Conservation (phyloP, 2,888 invertebrate species). For the Drosophila kanekoi region DNA sequence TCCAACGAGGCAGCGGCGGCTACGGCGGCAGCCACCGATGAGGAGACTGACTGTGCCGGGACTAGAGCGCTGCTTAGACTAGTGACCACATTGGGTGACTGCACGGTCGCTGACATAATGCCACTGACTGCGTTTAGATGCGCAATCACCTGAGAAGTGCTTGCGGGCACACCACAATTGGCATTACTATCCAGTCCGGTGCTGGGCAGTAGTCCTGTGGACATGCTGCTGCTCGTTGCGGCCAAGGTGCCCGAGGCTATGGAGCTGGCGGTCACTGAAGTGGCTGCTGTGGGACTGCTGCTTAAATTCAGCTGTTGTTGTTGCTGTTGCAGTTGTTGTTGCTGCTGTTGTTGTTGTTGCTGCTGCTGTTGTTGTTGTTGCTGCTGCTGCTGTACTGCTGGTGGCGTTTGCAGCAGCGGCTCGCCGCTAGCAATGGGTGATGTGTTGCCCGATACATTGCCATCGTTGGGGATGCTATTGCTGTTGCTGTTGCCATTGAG, state of each 20-base stretch:
- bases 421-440: slow-evolving; percentile 74
- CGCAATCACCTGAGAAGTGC: slow-evolving; percentile 83
- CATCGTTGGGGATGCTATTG: slow-evolving; percentile 55
- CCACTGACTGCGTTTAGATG: slow-evolving; percentile 83
- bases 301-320: slow-evolving; percentile 57
- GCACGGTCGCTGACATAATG: slow-evolving; percentile 82
- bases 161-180: slow-evolving; percentile 69
- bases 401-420: slow-evolving; percentile 69
- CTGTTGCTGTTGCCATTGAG: slow-evolving; percentile 63
- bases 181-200: slow-evolving; percentile 70
- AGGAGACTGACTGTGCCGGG: slow-evolving; percentile 65
- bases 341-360: slow-evolving; percentile 19
- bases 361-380: slow-evolving; percentile 23
- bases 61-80: slow-evolving; percentile 86
- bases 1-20: slow-evolving; percentile 86
- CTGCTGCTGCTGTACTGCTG: slow-evolving; percentile 44
- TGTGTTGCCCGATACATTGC: slow-evolving; percentile 72
- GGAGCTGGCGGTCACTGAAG: slow-evolving; percentile 76
- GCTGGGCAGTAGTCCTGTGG: slow-evolving; percentile 69
- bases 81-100: slow-evolving; percentile 85
- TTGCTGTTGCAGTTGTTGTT: background rate
- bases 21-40: slow-evolving; percentile 64
- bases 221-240: slow-evolving; percentile 76
- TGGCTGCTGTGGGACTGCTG: slow-evolving; percentile 73
- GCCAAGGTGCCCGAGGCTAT: slow-evolving; percentile 79